Base-by-base conservation (phyloP, 2,113 vertebrate species). In the Larimichthys crocea region DNA sequence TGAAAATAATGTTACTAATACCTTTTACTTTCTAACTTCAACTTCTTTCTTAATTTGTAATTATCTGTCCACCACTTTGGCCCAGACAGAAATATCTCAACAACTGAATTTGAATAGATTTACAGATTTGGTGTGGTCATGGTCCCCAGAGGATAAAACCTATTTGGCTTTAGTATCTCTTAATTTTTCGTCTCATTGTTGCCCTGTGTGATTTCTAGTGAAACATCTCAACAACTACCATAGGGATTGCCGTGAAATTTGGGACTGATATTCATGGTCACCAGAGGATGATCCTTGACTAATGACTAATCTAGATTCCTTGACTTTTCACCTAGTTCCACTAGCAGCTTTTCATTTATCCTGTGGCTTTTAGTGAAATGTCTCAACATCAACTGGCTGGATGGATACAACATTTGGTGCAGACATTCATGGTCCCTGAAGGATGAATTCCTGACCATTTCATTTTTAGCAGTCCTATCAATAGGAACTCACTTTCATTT, bases 1-100 rank as follows among this genome's bases (percentile, higher is more conserved):
- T 74, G 20, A 60, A 40, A 85, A 72, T 14, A 15, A 53, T 19
- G 15, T 53, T 20, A 53, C 42, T 24, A 24, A 49, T 35, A 22
- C 10, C 16, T 10, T 31, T 62, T 61, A 85, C 20, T 66, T 60
- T 42, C 12, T 8, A 29, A 55, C n/a, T 65, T 55, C 3, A 24
- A 31, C 14, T 35, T 26, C 5, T 56, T 46, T 20, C 52, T 64
- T 24, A 69, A 62, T 40, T 59, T n/a, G 26, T 40, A 26, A 10
- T 61, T 22, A 48, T n/a, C 15, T 1, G 19, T 10, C 14, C 52
- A 65, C 1, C 44, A 60, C 46, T 31, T 64, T 61, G 31, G 22
- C 60, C 46, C 24, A 35, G 11, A 53, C 12, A 17, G 5, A 42
- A 74, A 44, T 53, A 46, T 52, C 53, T 35, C 3, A 35, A 6